phyloP scores from a whole-genome alignment of 1,140 invertebrate species.

The Zaprionus africanus region DNA sequence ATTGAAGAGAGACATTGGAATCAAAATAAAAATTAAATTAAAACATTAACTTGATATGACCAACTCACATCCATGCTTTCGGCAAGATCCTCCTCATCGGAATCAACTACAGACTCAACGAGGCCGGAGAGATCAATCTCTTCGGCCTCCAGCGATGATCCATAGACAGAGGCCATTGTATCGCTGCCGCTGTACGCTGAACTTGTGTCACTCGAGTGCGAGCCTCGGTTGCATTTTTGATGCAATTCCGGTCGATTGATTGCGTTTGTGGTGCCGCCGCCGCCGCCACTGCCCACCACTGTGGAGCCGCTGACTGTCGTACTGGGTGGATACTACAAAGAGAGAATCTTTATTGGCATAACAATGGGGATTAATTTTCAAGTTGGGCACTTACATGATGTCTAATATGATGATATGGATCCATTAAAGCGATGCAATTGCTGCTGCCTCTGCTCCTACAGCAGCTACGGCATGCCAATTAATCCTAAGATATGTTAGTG shows the following conservation, averaged over 20 bases:
- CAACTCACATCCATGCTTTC: constrained; percentile 94
- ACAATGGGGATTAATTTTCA: constrained; percentile 39
- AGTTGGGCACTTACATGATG: constrained; percentile 71
- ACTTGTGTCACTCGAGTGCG: constrained; percentile 96
- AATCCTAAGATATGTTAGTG: constrained; percentile 25
- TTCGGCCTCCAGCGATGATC: constrained; percentile 93
- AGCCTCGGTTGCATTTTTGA: constrained; percentile 93
- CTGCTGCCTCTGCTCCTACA: constrained; percentile 35
- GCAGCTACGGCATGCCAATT: constrained; percentile 60
- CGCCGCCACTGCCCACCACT: constrained; percentile 41
- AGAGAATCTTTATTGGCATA: constrained; percentile 38
- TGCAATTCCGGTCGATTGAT: constrained; percentile 87
- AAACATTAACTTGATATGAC: constrained; percentile 29
- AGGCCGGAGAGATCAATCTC: constrained; percentile 96
- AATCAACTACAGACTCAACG: constrained; percentile 97
- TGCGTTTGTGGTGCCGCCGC: constrained; percentile 37
- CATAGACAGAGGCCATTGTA: constrained; percentile 96
- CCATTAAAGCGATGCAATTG: constrained; percentile 68
- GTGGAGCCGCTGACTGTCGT: constrained; percentile 55
- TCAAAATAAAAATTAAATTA: background rate
- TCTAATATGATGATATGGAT: constrained; percentile 83
- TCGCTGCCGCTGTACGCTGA: constrained; percentile 98
- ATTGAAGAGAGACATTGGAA: background rate
- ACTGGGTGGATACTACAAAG: constrained; percentile 70
- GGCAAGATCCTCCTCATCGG: constrained; percentile 96